Evolutionary conservation across 2,797 vertebrate species (phyloP).

Genomic region (Podarcis siculus): DNA sequence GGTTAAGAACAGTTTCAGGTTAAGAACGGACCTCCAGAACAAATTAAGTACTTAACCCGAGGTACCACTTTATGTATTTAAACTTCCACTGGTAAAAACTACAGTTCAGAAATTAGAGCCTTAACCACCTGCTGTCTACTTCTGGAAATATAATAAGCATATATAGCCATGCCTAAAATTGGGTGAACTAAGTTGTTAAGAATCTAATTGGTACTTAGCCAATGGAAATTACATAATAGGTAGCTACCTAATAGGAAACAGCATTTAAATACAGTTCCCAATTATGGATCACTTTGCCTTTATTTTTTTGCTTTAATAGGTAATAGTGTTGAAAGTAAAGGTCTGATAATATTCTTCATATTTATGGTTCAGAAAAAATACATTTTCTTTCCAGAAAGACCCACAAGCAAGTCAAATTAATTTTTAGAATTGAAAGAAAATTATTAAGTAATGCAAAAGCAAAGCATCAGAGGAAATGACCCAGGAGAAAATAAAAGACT

Average conservation of each 20-base stretch:
- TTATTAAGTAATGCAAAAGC: constrained; percentile 1
- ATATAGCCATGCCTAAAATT: background rate
- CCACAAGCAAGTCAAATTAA: background rate
- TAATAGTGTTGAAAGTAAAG: background rate
- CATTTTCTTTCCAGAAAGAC: background rate
- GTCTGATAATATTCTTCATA: background rate
- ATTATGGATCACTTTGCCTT: background rate
- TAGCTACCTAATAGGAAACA: background rate
- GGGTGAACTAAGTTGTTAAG: background rate
- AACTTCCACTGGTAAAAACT: background rate
- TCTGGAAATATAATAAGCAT: background rate
- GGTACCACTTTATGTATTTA: too few relatives aligned
- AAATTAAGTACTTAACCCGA: too few relatives aligned
- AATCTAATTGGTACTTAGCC: constrained; percentile 13
- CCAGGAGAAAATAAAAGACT: constrained; percentile 9
- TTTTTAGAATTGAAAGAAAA: background rate
- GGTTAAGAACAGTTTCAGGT: too few relatives aligned
- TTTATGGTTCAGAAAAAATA: background rate
- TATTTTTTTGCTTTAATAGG: background rate
- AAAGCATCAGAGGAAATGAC: background rate
- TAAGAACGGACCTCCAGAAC: too few relatives aligned
- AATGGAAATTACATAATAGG: background rate
- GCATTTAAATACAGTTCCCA: background rate
- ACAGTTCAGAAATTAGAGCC: background rate
- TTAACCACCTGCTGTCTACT: background rate